Percentiles rank a stretch among this genome's conserved stretches.
Conservation (phyloP, 1,140 invertebrate species). For the Formica selysi region DNA sequence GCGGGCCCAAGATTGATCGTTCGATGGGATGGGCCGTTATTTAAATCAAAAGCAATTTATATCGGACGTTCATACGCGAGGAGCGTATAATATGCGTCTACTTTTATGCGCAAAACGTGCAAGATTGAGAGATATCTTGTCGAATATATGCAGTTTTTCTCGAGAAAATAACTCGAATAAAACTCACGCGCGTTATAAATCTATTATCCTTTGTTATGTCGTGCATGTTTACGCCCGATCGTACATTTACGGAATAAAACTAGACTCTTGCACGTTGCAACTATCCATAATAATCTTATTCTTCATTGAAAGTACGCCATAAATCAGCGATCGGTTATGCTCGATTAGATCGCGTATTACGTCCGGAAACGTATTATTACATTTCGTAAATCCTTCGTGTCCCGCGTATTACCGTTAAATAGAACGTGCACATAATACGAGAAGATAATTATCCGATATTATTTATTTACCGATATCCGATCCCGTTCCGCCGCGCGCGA, state of each 20-base stretch:
- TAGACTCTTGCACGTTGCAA: not conserved
- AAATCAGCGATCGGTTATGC: slow-evolving; percentile 68
- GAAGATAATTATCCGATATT: slow-evolving; percentile 68
- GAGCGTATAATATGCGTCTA: slow-evolving; percentile 3
- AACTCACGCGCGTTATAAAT: slow-evolving; percentile 1
- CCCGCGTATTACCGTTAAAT: slow-evolving; percentile 49
- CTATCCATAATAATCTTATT: slow-evolving; percentile 33
- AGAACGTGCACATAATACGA: slow-evolving; percentile 14
- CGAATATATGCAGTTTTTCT: not conserved
- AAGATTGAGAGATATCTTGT: slow-evolving; percentile 15
- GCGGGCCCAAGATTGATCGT: slow-evolving; percentile 65
- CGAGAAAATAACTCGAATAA: not conserved
- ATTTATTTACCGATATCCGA: slow-evolving; percentile 66
- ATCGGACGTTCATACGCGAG: slow-evolving; percentile 15
- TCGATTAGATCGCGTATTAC: slow-evolving; percentile 71
- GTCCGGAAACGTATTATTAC: slow-evolving; percentile 72
- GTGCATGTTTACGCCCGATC: slow-evolving; percentile 13
- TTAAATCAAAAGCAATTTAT: slow-evolving; percentile 73
- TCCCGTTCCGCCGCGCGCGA: not conserved
- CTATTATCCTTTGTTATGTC: slow-evolving; percentile 3
- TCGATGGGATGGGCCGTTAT: slow-evolving; percentile 60
- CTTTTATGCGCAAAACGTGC: slow-evolving; percentile 14
- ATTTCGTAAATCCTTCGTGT: slow-evolving; percentile 64
- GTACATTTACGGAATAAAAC: slow-evolving; percentile 13
- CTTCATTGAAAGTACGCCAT: slow-evolving; percentile 54